These are phyloP conservation scores for Amyelois transitella DNA, from an alignment of 1,140 invertebrate genomes.

Conservation along the genomic window DNA sequence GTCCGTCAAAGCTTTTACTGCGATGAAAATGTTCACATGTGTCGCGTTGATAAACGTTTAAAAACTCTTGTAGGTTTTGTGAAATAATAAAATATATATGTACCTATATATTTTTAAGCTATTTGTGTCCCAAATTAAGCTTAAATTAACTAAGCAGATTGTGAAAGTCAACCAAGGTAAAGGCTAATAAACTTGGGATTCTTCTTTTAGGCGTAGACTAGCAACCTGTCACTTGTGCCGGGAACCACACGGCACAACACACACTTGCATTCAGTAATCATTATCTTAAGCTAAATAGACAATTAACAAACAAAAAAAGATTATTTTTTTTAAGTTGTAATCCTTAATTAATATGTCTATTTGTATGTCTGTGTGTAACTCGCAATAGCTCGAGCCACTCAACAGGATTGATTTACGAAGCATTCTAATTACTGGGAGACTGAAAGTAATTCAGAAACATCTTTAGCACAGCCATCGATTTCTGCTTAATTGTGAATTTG, in stretches of 20 bases:
- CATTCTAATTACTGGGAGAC: conserved; percentile 49
- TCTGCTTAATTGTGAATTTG: neutral
- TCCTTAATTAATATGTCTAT: neutral
- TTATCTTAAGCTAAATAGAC: neutral
- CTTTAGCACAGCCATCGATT: conserved; percentile 4
- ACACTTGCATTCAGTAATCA: neutral
- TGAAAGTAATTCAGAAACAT: conserved; percentile 43
- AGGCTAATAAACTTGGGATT: too few relatives aligned
- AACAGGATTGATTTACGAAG: conserved; percentile 52
- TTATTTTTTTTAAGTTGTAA: neutral
- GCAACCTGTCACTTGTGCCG: too few relatives aligned
- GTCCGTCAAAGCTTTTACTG: neutral
- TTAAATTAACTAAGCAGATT: too few relatives aligned
- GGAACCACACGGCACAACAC: too few relatives aligned
- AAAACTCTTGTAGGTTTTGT: neutral
- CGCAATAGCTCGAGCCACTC: conserved; percentile 30
- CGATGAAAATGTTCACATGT: neutral
- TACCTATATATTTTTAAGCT: too few relatives aligned
- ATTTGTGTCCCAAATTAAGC: too few relatives aligned
- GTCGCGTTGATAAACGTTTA: neutral
- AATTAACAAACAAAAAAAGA: neutral
- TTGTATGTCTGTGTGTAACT: conserved; percentile 13
- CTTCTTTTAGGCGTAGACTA: too few relatives aligned
- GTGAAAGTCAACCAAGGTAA: too few relatives aligned
- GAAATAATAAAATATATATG: neutral